Conservation (phyloP, 1,140 invertebrate species). For the Octopus bimaculoides region DNA sequence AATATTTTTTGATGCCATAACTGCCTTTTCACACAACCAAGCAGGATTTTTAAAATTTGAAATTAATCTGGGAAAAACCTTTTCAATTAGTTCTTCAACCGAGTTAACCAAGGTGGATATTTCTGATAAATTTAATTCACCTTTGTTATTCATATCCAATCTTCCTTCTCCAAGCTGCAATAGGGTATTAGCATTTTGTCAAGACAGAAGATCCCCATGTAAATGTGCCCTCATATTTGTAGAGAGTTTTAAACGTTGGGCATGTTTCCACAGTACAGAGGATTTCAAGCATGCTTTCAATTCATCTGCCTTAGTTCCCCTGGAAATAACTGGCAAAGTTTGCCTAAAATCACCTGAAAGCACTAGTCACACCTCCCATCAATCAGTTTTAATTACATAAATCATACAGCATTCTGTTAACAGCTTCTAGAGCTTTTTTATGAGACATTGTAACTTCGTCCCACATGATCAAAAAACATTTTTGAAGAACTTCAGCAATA, state of each 20-base stretch:
- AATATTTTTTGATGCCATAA: background rate
- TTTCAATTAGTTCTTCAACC: too few relatives aligned
- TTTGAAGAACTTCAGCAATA: too few relatives aligned
- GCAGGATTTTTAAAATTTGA: background rate
- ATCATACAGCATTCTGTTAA: background rate
- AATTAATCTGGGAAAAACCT: background rate
- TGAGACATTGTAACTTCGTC: conserved; percentile 1
- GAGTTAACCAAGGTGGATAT: background rate
- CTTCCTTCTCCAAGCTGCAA: too few relatives aligned
- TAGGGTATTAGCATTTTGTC: too few relatives aligned
- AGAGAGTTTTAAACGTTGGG: background rate
- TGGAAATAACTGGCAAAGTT: too few relatives aligned
- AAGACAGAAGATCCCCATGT: too few relatives aligned
- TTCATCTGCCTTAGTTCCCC: too few relatives aligned
- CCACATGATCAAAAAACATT: too few relatives aligned
- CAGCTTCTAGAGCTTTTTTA: background rate
- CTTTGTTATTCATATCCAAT: too few relatives aligned
- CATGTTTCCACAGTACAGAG: background rate
- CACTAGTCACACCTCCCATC: background rate
- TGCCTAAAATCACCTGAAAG: background rate
- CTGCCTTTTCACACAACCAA: conserved; percentile 2
- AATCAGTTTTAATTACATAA: background rate
- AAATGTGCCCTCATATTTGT: too few relatives aligned
- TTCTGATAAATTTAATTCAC: too few relatives aligned
- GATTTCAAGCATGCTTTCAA: too few relatives aligned